Base-by-base conservation (phyloP, 2,797 vertebrate species). In the Peromyscus nudipes region DNA sequence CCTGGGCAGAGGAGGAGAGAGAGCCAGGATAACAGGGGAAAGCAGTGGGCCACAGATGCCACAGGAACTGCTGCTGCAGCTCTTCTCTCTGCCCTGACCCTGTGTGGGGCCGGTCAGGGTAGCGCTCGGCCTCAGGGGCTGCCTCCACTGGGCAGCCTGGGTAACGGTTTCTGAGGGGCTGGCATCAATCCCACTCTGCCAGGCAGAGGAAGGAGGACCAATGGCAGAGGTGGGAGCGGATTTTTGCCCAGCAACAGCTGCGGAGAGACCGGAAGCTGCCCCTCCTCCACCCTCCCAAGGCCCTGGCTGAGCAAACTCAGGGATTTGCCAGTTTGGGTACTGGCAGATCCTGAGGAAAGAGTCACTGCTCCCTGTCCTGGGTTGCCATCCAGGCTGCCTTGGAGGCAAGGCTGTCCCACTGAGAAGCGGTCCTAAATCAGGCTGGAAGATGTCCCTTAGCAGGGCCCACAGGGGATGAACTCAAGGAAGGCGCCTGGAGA, bases 271-370 rank as follows among this genome's bases (percentile, higher is more conserved):
- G 14, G 93, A 92, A 94, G 75, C 69, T 0, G 64, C 69, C 75
- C 94, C 85, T 86, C 93, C 96, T n/a, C 29, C 43, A 4, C 52
- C 87, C 84, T 90, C 96, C 37, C 4, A 6, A 46, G 12, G 46
- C 83, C 75, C 80, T 16, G 80, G 62, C 80, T 76, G 10, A 25
- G 43, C 80, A 27, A 31, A 64, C 0, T 1, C 62, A 40, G 55
- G 64, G 60, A 79, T 14, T 21, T 2, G n/a, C 13, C 81, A 31
- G 84, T n/a, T 10, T 17, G 23, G 25, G 34, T 34, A 6, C 7
- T 31, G 46, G 62, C 31, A n/a, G 52, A 21, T n/a, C 17, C 76
- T 16, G 4, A 7, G 7, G 6, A 31, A 34, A 69, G 76, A 55
- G n/a, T 37, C 71, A 23, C 71, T 1, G 71, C 49, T 46, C 40